A percentile compares a stretch with the other conserved stretches of the same genome.
Conservation (phyloP, 2,113 vertebrate genomes). For the Brachionichthys hirsutus region DNA sequence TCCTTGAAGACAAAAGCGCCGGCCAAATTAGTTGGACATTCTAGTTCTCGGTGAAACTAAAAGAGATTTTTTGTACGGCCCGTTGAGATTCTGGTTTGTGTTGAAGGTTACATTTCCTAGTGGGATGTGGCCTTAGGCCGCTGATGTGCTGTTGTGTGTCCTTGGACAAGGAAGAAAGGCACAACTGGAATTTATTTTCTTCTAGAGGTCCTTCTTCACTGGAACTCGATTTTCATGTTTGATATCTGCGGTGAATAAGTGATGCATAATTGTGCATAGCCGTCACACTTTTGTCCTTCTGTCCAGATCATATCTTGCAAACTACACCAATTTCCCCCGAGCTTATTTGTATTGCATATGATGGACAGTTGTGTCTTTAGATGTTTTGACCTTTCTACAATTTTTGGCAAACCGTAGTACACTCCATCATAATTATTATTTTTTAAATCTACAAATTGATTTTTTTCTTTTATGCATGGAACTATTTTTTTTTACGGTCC, state of each 20-base stretch:
- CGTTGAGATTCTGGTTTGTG: constrained; percentile 59
- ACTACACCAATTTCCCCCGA: no score
- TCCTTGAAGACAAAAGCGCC: constrained; percentile 2
- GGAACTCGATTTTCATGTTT: constrained; percentile 22
- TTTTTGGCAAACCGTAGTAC: no score
- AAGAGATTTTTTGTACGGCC: constrained; percentile 39
- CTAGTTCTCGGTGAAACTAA: constrained; percentile 15
- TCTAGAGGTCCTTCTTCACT: constrained; percentile 48
- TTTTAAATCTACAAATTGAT: no score
- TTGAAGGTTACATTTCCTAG: constrained; percentile 72
- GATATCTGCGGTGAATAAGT: neutral
- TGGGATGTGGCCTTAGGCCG: constrained; percentile 55
- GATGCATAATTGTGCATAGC: neutral
- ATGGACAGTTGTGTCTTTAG: no score
- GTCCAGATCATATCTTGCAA: no score
- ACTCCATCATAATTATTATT: no score
- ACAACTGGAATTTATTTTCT: constrained; percentile 72
- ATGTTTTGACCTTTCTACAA: no score
- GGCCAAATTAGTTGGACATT: constrained; percentile 2
- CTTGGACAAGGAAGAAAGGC: constrained; percentile 64
- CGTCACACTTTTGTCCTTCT: neutral
- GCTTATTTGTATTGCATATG: no score
- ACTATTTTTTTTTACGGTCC: no score
- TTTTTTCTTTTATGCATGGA: no score
- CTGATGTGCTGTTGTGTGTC: constrained; percentile 58